Conservation (phyloP, 2,797 vertebrate genomes). For the Paratrypauchen microcephalus region DNA sequence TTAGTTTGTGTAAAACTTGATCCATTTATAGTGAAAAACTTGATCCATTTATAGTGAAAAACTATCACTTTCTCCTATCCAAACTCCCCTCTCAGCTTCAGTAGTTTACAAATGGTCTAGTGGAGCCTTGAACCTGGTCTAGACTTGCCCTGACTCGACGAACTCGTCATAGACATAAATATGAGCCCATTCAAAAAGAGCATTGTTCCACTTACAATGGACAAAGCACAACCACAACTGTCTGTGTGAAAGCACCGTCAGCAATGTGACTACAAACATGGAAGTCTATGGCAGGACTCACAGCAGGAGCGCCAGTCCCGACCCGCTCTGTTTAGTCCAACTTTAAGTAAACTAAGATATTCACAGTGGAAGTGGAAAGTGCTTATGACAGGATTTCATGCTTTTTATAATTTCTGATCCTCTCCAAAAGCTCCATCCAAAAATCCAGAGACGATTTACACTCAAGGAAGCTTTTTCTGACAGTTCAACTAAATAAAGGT, state of each 20-base stretch:
- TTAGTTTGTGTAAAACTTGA: too few relatives aligned
- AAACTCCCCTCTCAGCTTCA: not conserved
- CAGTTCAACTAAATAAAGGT: too few relatives aligned
- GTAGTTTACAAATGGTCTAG: not conserved
- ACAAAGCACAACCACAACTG: constrained; percentile 8
- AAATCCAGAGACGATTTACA: too few relatives aligned
- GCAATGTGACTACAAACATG: constrained; percentile 10
- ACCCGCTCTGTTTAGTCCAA: not conserved
- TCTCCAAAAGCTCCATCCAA: too few relatives aligned
- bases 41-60: too few relatives aligned
- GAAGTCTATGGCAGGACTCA: not conserved
- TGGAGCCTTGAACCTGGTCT: not conserved
- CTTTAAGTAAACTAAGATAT: constrained; percentile 52
- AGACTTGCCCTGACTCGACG: constrained; percentile 49
- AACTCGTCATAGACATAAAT: constrained; percentile 20
- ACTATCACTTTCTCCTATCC: too few relatives aligned
- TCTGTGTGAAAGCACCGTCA: constrained; percentile 16
- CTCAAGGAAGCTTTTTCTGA: too few relatives aligned
- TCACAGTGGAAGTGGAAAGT: constrained; percentile 6
- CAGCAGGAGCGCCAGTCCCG: not conserved
- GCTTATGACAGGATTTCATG: too few relatives aligned
- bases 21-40: too few relatives aligned
- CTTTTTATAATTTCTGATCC: too few relatives aligned
- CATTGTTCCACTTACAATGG: constrained; percentile 16
- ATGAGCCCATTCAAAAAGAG: constrained; percentile 46